A percentile compares a stretch with the other conserved stretches of the same genome.
phyloP scores from a whole-genome alignment of 2,113 vertebrate genomes.

The Corythaixoides concolor region DNA sequence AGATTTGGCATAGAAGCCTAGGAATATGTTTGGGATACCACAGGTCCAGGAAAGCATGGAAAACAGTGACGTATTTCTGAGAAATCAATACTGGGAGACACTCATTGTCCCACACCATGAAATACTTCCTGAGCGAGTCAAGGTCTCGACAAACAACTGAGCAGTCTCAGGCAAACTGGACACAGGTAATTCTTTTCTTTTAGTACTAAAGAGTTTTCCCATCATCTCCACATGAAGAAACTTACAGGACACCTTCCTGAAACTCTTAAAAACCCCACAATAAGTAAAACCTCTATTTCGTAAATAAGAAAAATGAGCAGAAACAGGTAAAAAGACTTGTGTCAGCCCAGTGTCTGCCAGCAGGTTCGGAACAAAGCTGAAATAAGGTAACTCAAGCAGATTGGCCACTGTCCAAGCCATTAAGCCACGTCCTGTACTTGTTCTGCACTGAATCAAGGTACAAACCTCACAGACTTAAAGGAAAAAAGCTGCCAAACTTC shows the following conservation, averaged over 20 bases:
- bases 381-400: neutral
- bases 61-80: neutral
- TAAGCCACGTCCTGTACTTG: neutral
- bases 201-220: neutral
- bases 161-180: neutral
- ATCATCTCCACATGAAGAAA: neutral
- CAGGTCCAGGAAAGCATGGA: neutral
- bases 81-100: neutral
- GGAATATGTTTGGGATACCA: neutral
- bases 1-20: neutral
- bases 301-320: neutral
- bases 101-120: neutral
- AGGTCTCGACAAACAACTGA: neutral
- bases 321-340: neutral
- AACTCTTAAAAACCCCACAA: neutral
- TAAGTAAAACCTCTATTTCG: neutral
- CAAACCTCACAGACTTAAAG: neutral
- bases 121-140: neutral
- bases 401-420: neutral
- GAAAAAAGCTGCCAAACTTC: neutral
- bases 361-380: neutral
- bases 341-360: neutral
- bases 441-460: neutral
- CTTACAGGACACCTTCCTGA: neutral
- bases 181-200: neutral